Percentiles rank a stretch among this genome's conserved stretches.
phyloP scores from a whole-genome alignment of 1,140 invertebrate species.

The Akabosia matsudoensis region DNA sequence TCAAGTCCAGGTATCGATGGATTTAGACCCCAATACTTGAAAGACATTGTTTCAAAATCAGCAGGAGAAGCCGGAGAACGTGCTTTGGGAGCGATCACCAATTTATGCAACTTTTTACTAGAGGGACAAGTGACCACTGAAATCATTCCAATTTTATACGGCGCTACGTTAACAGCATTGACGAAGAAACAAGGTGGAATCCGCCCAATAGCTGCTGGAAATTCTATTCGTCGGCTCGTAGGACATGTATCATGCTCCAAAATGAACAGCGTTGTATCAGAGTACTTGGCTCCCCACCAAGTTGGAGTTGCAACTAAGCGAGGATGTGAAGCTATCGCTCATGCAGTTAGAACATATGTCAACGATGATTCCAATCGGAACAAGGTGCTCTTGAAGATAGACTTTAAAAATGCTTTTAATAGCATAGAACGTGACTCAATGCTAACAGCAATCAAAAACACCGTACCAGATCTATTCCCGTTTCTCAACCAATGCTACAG shows the following conservation, averaged over 20 bases:
- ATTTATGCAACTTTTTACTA: background rate
- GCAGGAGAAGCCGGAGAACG: background rate
- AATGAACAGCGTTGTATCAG: background rate
- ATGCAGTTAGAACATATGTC: background rate
- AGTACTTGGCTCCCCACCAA: background rate
- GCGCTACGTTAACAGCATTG: background rate
- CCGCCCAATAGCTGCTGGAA: conserved; percentile 17
- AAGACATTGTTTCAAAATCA: background rate
- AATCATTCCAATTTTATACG: background rate
- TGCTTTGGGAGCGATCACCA: background rate
- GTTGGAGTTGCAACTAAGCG: background rate
- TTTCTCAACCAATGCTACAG: too few relatives aligned
- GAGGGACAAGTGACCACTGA: background rate
- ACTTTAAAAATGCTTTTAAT: conserved; percentile 10
- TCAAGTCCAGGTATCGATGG: background rate
- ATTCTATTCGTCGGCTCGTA: background rate
- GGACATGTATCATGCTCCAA: background rate
- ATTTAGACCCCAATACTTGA: background rate
- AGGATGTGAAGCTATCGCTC: background rate
- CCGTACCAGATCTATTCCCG: too few relatives aligned
- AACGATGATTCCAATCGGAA: background rate
- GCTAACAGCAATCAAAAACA: too few relatives aligned
- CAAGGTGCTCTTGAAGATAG: conserved; percentile 3
- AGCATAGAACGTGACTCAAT: background rate
- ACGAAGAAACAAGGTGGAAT: conserved; percentile 22